Evolutionary conservation across 2,888 invertebrate species (phyloP), one percentile per base, ranked within the genome.

Genomic region (Coronaproctus castanopsis): DNA sequence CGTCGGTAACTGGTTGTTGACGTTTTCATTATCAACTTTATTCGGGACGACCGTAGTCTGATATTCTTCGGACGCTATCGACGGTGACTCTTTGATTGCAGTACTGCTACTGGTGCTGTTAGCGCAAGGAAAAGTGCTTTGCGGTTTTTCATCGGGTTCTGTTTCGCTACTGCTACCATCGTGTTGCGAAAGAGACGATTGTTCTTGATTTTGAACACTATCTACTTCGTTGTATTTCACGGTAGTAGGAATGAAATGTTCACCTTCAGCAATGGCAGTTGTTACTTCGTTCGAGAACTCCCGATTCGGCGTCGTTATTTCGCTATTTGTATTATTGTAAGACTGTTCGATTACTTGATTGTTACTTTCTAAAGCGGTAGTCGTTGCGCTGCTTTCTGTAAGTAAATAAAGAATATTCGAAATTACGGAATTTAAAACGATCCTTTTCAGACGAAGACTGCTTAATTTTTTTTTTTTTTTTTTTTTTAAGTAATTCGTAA

Each of bases 331-430:
- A n/a, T n/a, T n/a, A n/a, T 14, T 36, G 14, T 8, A 8, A 5
- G 36, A 36, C 36, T 36, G 8, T 5, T 36, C 36, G 3, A 57
- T 36, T 3, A 54, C 23, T 54, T 60, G 50, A 21, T 60, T 50
- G 24, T 60, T 20, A 22, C 21, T 57, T 24, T 60, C 60, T 22
- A 57, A 57, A 3, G 57, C 3, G 20, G 54, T 21, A 20, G 57
- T 57, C 54, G 21, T 54, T 21, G 54, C 57, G 24, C 57, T 57
- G 50, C 57, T 57, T 24, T 60, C 60, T 60, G 54, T 24, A 52
- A 52, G n/a, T 20, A 10, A 52, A 52, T 20, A 10, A 52, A n/a
- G 18, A 48, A n/a, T n/a, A n/a, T n/a, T n/a, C n/a, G n/a, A n/a
- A n/a, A n/a, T n/a, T n/a, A n/a, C n/a, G n/a, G n/a, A n/a, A n/a